Evolutionary conservation across 2,888 invertebrate species (phyloP).

Genomic region (Pilophorus perplexus): DNA sequence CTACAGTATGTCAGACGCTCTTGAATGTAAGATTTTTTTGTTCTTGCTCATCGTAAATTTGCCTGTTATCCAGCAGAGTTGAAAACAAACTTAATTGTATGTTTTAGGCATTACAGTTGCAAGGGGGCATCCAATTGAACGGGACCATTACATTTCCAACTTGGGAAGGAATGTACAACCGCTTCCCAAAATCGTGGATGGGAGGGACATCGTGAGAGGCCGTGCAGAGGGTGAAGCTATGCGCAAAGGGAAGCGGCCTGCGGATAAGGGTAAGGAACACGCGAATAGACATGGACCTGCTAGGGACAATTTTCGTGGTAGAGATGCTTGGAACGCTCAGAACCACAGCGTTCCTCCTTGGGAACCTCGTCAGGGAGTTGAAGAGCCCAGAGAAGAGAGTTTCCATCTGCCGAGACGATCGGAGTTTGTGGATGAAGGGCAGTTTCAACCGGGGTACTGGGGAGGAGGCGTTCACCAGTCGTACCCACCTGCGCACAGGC

Average conservation of each 20-base stretch:
- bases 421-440: no score
- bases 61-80: no score
- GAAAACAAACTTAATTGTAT: no score
- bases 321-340: neutral
- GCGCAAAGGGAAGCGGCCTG: no score
- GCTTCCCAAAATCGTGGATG: slow-evolving; percentile 3
- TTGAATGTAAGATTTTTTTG: slow-evolving; percentile 60
- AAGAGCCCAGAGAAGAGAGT: neutral
- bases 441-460: no score
- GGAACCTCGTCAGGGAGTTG: neutral
- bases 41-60: no score
- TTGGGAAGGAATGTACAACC: slow-evolving; percentile 48
- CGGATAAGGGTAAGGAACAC: slow-evolving; percentile 3
- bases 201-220: neutral
- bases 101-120: slow-evolving; percentile 62
- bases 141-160: slow-evolving; percentile 58
- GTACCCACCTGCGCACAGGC: no score
- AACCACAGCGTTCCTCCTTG: neutral
- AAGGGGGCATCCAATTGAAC: slow-evolving; percentile 67
- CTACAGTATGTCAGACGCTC: slow-evolving; percentile 58
- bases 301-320: slow-evolving; percentile 1
- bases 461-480: no score
- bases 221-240: neutral
- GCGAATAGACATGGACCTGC: slow-evolving; percentile 21
- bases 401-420: neutral